These are phyloP conservation scores for Perccottus glenii DNA, from an alignment of 2,113 vertebrate species.

Conservation along the genomic window DNA sequence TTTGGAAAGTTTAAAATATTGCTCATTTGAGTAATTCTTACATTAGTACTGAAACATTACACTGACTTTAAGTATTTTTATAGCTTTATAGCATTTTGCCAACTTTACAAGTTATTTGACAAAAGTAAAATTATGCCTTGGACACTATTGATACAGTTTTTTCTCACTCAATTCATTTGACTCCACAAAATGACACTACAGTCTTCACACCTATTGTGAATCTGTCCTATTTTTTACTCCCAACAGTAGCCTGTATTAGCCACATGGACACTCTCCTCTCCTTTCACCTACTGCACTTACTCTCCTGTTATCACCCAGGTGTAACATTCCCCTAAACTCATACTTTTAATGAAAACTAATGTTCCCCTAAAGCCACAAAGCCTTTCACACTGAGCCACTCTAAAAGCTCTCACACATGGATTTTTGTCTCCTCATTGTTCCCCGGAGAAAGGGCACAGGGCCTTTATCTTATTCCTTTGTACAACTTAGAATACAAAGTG, in stretches of 20 bases:
- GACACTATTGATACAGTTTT: background rate
- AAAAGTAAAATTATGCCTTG: background rate
- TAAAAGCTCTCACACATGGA: background rate
- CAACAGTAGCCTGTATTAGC: slow-evolving; percentile 12
- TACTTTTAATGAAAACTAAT: slow-evolving; percentile 20
- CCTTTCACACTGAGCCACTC: background rate
- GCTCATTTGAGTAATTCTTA: too few relatives aligned
- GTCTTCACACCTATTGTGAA: background rate
- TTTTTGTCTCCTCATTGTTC: background rate
- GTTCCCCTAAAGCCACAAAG: background rate
- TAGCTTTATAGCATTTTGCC: too few relatives aligned
- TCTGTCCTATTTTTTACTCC: background rate
- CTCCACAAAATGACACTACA: background rate
- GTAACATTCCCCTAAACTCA: slow-evolving; percentile 2
- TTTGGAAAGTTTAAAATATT: too few relatives aligned
- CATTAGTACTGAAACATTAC: too few relatives aligned
- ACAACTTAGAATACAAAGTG: background rate
- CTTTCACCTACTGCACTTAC: background rate
- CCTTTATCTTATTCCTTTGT: slow-evolving; percentile 8
- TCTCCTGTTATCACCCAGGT: background rate
- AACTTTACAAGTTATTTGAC: background rate
- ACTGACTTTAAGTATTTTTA: too few relatives aligned
- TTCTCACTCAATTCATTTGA: background rate
- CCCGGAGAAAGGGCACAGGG: background rate
- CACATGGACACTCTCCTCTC: background rate